Base-by-base conservation (phyloP, 2,888 invertebrate genomes). In the Spodoptera exigua region DNA sequence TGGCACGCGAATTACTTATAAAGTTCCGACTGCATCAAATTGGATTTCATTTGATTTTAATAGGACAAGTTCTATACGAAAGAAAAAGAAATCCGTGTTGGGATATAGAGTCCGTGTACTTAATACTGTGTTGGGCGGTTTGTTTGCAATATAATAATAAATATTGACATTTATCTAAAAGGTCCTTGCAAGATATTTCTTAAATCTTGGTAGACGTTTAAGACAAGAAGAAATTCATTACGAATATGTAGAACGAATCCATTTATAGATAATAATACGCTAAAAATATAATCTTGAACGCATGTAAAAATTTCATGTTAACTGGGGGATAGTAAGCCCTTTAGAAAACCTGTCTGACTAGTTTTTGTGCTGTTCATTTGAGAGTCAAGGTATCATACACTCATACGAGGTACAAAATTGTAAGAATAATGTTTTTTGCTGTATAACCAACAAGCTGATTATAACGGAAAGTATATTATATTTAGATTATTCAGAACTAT, bases 331-430 rank as follows among this genome's bases (percentile, higher is more conserved):
- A 80, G 72, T 68, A 65, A 82, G 79, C 85, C 86, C 86, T 89
- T 85, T 79, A 78, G 68, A 79, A 80, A 87, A 88, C 89, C 78
- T 54, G 89, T 84, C 48, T 47, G 63, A 81, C 88, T 73, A 80
- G 87, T 85, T 88, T 86, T 85, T 82, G 80, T 77, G 58, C 72
- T 77, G 80, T 79, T 79, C 78, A 79, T 70, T 74, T 79, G 27
- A 79, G 80, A 78, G 80, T 84, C 83, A 82, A 86, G 81, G 82
- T 78, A 68, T 65, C 60, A 67, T 62, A 48, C 45, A 54, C 37
- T 17, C 18, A 21, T 18, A 18, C 18, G 18, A 47, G 12, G 14
- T 52, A 40, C 43, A 54, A 32, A 45, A 21, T 27, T 62, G 17
- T 44, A 48, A 56, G 37, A 48, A 55, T 48, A 59, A 61, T 59